Evolutionary conservation across 2,888 invertebrate genomes (phyloP).

Genomic region (Aplocera efformata): DNA sequence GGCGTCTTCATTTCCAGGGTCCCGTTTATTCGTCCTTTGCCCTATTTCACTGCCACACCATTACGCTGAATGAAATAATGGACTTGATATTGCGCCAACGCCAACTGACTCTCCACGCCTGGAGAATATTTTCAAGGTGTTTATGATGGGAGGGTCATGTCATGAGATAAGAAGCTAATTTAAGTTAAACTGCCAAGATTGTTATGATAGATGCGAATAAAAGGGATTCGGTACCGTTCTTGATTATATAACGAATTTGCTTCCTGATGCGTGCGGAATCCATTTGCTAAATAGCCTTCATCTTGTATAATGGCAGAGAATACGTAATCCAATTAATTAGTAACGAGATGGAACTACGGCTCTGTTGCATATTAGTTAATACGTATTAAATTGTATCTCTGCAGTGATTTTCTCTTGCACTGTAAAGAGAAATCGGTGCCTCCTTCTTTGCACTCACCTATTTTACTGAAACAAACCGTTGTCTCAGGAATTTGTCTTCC

Average conservation of each 20-base stretch:
- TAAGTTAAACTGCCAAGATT: constrained; percentile 27
- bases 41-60: constrained; percentile 75
- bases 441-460: constrained; percentile 13
- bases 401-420: constrained; percentile 10
- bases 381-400: constrained; percentile 12
- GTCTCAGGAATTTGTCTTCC: constrained; percentile 38
- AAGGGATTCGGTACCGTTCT: constrained; percentile 22
- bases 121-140: constrained; percentile 59
- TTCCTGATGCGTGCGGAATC: constrained; percentile 59
- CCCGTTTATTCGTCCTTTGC: constrained; percentile 67
- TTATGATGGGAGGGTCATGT: constrained; percentile 47
- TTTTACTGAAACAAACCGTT: constrained; percentile 35
- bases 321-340: constrained; percentile 72
- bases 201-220: constrained; percentile 24
- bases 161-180: constrained; percentile 21
- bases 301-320: constrained; percentile 63
- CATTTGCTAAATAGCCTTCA: constrained; percentile 64
- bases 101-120: constrained; percentile 55
- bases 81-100: constrained; percentile 56
- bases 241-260: constrained; percentile 58
- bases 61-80: constrained; percentile 74
- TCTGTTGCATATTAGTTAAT: constrained; percentile 44
- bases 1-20: constrained; percentile 76
- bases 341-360: constrained; percentile 56
- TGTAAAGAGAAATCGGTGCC: too few species aligned